Conservation (phyloP, 2,888 invertebrate species). For the Calephelis perditalis region DNA sequence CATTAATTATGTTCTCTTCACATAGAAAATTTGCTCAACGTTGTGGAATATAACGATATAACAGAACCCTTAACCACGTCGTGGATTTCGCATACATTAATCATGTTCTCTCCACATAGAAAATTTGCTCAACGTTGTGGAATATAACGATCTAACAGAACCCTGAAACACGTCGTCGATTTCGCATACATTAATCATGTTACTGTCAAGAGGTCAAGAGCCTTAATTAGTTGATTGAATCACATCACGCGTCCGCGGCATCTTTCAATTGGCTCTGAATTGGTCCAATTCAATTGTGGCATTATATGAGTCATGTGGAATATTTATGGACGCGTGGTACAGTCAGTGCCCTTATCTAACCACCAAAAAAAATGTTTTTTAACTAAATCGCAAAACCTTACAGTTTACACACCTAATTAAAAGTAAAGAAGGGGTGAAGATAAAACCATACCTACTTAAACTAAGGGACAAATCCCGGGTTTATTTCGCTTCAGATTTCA, state of each 20-base stretch:
- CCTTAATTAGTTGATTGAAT: slow-evolving; percentile 32
- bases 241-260: slow-evolving; percentile 20
- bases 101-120: slow-evolving; percentile 16
- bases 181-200: slow-evolving; percentile 30
- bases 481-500: too few species aligned
- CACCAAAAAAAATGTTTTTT: too few species aligned
- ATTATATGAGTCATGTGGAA: slow-evolving; percentile 16
- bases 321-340: slow-evolving; percentile 17
- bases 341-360: too few species aligned
- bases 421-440: too few species aligned
- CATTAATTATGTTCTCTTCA: slow-evolving; percentile 27
- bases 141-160: too few species aligned
- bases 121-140: too few species aligned
- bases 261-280: slow-evolving; percentile 18
- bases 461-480: too few species aligned
- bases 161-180: slow-evolving; percentile 13
- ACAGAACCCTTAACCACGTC: neutral
- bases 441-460: too few species aligned
- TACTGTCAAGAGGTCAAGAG: slow-evolving; percentile 31
- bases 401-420: too few species aligned
- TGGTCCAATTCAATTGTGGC: slow-evolving; percentile 1
- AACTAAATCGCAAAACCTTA: too few species aligned
- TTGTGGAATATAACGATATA: too few species aligned
- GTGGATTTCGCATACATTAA: slow-evolving; percentile 28
- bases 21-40: too few species aligned